phyloP scores from a whole-genome alignment of 2,113 vertebrate species.

The Pteropus alecto region DNA sequence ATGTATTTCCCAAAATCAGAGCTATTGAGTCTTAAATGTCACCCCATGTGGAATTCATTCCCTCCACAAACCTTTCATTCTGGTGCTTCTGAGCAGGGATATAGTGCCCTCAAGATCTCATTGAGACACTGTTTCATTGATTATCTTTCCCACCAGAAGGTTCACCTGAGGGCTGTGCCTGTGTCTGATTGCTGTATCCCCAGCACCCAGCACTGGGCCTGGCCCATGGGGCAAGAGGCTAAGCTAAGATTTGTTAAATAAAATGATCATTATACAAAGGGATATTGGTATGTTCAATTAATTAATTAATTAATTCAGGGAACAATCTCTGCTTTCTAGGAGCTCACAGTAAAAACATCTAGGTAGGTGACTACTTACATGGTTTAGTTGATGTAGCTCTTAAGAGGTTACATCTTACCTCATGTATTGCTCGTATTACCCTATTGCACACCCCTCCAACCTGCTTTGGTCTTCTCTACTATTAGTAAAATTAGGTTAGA shows the following conservation, averaged over 20 bases:
- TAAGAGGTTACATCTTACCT: not conserved
- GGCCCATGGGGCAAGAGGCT: not conserved
- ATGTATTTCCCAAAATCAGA: not conserved
- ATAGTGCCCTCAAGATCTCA: not conserved
- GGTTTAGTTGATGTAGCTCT: not conserved
- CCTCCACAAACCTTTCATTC: not conserved
- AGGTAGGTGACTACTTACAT: not conserved
- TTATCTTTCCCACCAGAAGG: not conserved
- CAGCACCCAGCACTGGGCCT: not conserved
- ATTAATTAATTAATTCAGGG: not conserved
- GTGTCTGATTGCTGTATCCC: not conserved
- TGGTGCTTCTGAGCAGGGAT: not conserved
- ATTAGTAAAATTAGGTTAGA: constrained; percentile 7
- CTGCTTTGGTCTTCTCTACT: not conserved
- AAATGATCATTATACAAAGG: not conserved
- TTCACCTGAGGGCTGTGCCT: not conserved
- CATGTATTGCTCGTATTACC: not conserved
- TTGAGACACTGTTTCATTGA: not conserved
- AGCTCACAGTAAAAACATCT: not conserved
- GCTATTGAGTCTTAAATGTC: not conserved
- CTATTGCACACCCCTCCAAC: not conserved
- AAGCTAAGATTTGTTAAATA: not conserved
- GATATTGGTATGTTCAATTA: constrained; percentile 2
- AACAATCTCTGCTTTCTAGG: not conserved
- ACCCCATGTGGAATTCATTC: not conserved